Evolutionary conservation across 2,113 vertebrate species (phyloP), one percentile per base, ranked within the genome.

Genomic region (Pseudonaja textilis): DNA sequence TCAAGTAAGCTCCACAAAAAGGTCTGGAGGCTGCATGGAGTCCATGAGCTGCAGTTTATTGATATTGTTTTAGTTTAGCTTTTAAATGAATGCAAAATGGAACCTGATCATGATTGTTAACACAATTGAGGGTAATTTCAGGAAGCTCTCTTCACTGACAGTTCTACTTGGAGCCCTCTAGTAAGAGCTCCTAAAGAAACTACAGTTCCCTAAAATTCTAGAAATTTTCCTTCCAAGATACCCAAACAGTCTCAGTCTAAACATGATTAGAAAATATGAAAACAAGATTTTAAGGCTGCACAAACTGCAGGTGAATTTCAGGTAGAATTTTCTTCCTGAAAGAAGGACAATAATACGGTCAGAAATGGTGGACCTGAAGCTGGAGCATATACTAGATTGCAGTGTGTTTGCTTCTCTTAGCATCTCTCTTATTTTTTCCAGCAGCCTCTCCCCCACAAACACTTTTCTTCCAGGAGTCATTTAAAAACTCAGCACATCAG

Each of bases 401-500:
- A 4, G 1, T 1, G 2, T 1, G n/a, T 52, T n/a, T 1, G 52
- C 55, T 12, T 47, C 45, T 59, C 69, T 34, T 29, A 64, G 42
- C 93, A 54, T 90, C 0, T n/a, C 87, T 47, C 93, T 91, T 69
- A 0, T n/a, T 34, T 23, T 50, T 61, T 61, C 92, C 93, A 64
- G 88, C 52, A 56, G 95, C 93, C 93, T 92, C 54, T 39, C 16
- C 25, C 1, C 8, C 11, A 3, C 11, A 52, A 23, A 52, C 34
- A 14, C 42, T 59, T 45, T 42, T 50, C 47, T 94, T 16, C 81
- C 85, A 55, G 88, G 92, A 87, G 42, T 34, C 57, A 1, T 93
- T 94, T 93, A 34, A 18, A 1, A 57, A 0, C 0, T 18, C 0
- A 0, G 88, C 1, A 12, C 45, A 0, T 20, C 12, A 0, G 18